Conservation (phyloP, 2,888 invertebrate species). For the Meghimatium bilineatum region DNA sequence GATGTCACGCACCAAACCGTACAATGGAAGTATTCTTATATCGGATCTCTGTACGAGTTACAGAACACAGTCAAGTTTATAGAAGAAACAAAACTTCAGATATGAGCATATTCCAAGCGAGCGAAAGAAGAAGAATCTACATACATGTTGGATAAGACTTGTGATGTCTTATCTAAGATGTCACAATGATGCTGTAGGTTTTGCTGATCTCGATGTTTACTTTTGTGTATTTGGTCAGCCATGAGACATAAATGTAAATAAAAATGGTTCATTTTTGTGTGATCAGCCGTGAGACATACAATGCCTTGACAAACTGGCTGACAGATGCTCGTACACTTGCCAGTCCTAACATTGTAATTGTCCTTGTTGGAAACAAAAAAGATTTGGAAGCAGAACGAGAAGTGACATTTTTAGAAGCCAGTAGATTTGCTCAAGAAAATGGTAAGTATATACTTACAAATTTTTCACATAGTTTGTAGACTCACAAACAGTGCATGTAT, state of each 20-base stretch:
- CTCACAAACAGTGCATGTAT: too few relatives aligned
- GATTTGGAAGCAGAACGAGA: constrained; percentile 88
- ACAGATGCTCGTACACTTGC: constrained; percentile 88
- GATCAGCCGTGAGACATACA: constrained; percentile 80
- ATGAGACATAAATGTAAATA: constrained; percentile 77
- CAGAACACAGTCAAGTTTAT: too few relatives aligned
- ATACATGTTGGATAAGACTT: too few relatives aligned
- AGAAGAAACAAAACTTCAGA: too few relatives aligned
- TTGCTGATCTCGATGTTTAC: neutral
- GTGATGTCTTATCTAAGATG: too few relatives aligned
- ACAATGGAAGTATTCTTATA: too few relatives aligned
- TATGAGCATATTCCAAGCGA: too few relatives aligned
- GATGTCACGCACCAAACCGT: too few relatives aligned
- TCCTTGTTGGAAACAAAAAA: constrained; percentile 89
- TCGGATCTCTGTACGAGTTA: too few relatives aligned
- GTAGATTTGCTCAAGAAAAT: constrained; percentile 90
- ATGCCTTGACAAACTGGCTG: constrained; percentile 81
- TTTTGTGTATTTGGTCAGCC: constrained; percentile 64
- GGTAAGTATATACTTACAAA: constrained; percentile 78
- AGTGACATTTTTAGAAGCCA: constrained; percentile 89
- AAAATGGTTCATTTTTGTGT: constrained; percentile 48
- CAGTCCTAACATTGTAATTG: constrained; percentile 88
- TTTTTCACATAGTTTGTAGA: too few relatives aligned
- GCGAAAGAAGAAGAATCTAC: too few relatives aligned
- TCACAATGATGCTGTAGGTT: neutral